Evolutionary conservation across 2,888 invertebrate genomes (phyloP), one percentile per base, ranked within the genome.

Genomic region (Microctonus brassicae): DNA sequence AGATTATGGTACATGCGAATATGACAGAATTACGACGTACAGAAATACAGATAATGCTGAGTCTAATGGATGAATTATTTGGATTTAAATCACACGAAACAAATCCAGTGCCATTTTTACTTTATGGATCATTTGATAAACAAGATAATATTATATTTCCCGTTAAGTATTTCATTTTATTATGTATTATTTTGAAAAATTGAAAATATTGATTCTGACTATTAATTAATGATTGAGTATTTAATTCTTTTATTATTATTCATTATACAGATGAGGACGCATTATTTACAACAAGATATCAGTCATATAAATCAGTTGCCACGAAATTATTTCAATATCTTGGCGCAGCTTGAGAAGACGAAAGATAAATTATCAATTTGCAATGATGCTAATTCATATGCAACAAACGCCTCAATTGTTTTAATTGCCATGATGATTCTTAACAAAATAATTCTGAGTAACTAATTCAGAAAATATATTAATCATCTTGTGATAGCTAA

Each of bases 51-150:
- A 92, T 93, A 75, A 91, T 93, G 0, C 89, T 95, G 47, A 89
- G 92, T 13, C 91, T 92, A 76, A 88, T 95, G 80, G 94, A 94
- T 82, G 89, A 90, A 77, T 85, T 93, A 34, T 95, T 95, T 83
- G 95, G 95, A 53, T 91, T 90, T 81, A 89, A 89, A 52, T 89
- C 66, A 17, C n/a, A 89, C 89, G 65, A 88, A 88, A 3, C 89
- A 90, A 17, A 92, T 90, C 0, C 89, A 5, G 7, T 90, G 0
- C 90, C 93, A 75, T 93, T 94, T 78, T 91, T 92, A 0, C 89
- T 95, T 87, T 95, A 92, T 76, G 94, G 93, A 0, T 86, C 90
- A 0, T 95, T 91, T 79, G 93, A 94, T 76, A 91, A 90, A 47
- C 86, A 90, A 74, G 87, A 88, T 24, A 89, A 94, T 81, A 88